Conservation (phyloP, 1,140 invertebrate genomes). For the Chionoecetes opilio region DNA sequence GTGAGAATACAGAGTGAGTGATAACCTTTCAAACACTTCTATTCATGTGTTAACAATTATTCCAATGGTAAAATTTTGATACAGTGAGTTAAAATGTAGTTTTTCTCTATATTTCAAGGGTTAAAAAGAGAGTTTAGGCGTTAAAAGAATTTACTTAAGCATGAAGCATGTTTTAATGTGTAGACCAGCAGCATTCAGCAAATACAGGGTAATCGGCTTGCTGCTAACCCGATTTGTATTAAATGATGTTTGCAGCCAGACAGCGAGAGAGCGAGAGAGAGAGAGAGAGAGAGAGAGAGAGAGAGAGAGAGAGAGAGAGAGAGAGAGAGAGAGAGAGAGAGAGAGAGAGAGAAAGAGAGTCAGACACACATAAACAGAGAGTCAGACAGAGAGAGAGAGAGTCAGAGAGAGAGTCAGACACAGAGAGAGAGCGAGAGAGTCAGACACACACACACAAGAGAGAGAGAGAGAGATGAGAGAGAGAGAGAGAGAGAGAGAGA, state of each 20-base stretch:
- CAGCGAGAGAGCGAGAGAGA: slow-evolving; percentile 35
- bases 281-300: slow-evolving; percentile 49
- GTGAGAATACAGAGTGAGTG: background rate
- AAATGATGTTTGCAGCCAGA: background rate
- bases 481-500: slow-evolving; percentile 38
- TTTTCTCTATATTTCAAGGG: background rate
- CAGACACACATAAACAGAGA: background rate
- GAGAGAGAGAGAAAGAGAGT: background rate
- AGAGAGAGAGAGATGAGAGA: slow-evolving; percentile 48
- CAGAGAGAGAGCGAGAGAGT: background rate
- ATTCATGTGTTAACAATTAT: background rate
- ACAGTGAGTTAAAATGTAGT: background rate
- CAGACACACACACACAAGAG: too few relatives aligned
- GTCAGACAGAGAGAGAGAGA: too few relatives aligned
- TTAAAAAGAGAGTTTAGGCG: background rate
- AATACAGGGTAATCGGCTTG: slow-evolving; percentile 8
- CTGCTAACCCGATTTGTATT: background rate
- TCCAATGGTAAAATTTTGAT: background rate
- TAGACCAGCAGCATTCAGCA: background rate
- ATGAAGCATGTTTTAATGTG: background rate
- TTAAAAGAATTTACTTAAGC: background rate
- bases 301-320: slow-evolving; percentile 31
- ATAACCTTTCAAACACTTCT: background rate
- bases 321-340: too few relatives aligned
- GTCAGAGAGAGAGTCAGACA: background rate